phyloP scores from a whole-genome alignment of 2,797 vertebrate species.

The Myotis daubentonii region DNA sequence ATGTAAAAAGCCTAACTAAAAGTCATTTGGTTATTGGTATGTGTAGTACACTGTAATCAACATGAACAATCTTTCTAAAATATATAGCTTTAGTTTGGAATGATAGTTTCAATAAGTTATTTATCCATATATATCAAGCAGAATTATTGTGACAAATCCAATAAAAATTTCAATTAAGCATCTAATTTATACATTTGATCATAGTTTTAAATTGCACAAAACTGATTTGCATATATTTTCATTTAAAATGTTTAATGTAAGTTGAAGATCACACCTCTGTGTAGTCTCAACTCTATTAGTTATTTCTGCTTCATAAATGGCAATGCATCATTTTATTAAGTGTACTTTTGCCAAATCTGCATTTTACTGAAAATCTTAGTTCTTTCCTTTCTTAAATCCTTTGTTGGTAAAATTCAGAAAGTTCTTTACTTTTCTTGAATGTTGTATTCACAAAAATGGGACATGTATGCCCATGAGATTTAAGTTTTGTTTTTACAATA shows the following conservation, averaged over 20 bases:
- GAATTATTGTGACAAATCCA: conserved; percentile 79
- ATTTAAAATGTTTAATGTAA: conserved; percentile 78
- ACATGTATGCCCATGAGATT: neutral
- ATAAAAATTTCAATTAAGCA: conserved; percentile 83
- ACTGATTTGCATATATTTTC: conserved; percentile 81
- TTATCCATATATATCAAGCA: conserved; percentile 80
- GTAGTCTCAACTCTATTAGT: conserved; percentile 76
- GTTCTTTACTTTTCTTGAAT: neutral
- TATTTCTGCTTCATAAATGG: conserved; percentile 80
- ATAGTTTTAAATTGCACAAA: conserved; percentile 74
- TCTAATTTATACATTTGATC: conserved; percentile 82
- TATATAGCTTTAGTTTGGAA: conserved; percentile 80
- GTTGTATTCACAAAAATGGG: neutral
- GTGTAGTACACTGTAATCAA: neutral
- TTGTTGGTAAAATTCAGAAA: conserved; percentile 5
- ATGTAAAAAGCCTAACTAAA: conserved; percentile 30
- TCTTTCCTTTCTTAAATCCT: neutral
- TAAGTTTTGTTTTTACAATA: conserved; percentile 16
- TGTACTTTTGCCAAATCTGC: conserved; percentile 52
- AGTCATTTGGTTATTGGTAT: conserved; percentile 1
- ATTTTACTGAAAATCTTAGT: conserved; percentile 24
- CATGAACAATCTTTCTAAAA: conserved; percentile 15
- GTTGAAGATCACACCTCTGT: conserved; percentile 75
- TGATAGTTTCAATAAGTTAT: conserved; percentile 79
- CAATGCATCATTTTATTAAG: conserved; percentile 79